Evolutionary conservation across 2,113 vertebrate genomes (phyloP).

Genomic region (Xenopus tropicalis): UCB_Xtro_10.0 CM004447.2:140552501-140553000

Average conservation of each 20-base stretch:
- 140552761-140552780: background rate
- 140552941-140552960: slow-evolving; percentile 17
- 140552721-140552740: background rate
- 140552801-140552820: background rate
- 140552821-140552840: background rate
- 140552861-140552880: slow-evolving; percentile 23
- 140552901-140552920: slow-evolving; percentile 43
- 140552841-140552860: slow-evolving; percentile 28
- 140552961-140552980: slow-evolving; percentile 33
- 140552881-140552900: slow-evolving; percentile 19
- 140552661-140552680: no score
- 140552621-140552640: no score
- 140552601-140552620: no score
- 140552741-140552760: background rate
- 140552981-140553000: slow-evolving; percentile 39
- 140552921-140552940: slow-evolving; percentile 23
- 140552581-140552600: no score
- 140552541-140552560: no score
- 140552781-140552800: background rate
- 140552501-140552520: no score
- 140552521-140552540: no score
- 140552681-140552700: no score
- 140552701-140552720: background rate
- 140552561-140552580: no score
- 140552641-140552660: no score